These are phyloP conservation scores for Eupsilia transversa DNA, from an alignment of 2,888 invertebrate species.

Conservation along the genomic window DNA sequence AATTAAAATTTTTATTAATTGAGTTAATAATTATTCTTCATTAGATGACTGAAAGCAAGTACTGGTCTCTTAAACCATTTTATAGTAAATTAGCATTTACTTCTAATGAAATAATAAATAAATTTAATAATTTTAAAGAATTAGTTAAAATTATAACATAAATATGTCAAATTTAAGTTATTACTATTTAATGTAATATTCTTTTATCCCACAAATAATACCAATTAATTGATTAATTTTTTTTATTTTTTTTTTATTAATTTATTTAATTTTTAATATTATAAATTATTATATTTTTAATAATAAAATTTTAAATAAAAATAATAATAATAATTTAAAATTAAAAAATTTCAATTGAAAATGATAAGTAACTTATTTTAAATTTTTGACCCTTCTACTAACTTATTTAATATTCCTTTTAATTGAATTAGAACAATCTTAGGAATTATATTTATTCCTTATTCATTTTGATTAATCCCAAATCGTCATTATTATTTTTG, in stretches of 20 bases:
- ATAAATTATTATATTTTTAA: slow-evolving; percentile 88
- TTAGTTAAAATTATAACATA: slow-evolving; percentile 89
- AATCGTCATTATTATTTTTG: slow-evolving; percentile 88
- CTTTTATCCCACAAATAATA: slow-evolving; percentile 93
- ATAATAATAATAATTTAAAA: slow-evolving; percentile 70
- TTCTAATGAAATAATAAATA: slow-evolving; percentile 90
- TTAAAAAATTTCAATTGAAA: slow-evolving; percentile 86
- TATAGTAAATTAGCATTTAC: slow-evolving; percentile 92
- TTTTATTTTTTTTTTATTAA: slow-evolving; percentile 81
- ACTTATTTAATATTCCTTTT: slow-evolving; percentile 87
- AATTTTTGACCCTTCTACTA: slow-evolving; percentile 92
- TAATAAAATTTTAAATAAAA: slow-evolving; percentile 71
- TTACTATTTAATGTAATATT: slow-evolving; percentile 87
- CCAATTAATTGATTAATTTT: slow-evolving; percentile 90
- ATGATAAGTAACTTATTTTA: slow-evolving; percentile 93
- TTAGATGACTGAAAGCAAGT: slow-evolving; percentile 93
- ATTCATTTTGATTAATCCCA: slow-evolving; percentile 89
- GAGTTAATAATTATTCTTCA: slow-evolving; percentile 90
- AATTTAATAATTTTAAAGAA: slow-evolving; percentile 89
- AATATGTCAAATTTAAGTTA: slow-evolving; percentile 93
- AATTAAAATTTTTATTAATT: slow-evolving; percentile 90
- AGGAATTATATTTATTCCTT: slow-evolving; percentile 88
- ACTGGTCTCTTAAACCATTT: slow-evolving; percentile 93
- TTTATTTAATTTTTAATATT: slow-evolving; percentile 88
- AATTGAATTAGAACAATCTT: slow-evolving; percentile 91